Conservation (phyloP, 92 coral and sea anemone genomes). For the Parazoanthus atlanticus region DNA sequence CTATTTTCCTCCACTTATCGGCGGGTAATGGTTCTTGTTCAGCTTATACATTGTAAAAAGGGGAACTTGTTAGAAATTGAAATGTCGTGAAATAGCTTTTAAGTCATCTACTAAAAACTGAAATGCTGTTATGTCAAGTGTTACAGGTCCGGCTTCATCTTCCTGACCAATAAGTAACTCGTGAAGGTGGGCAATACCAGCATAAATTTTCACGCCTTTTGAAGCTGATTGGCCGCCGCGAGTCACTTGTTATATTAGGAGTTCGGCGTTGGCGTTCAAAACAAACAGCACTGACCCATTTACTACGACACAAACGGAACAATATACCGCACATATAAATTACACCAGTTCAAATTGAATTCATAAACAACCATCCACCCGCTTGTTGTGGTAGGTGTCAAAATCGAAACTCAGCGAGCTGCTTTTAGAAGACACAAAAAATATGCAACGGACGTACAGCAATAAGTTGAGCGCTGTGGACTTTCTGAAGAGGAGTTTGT, state of each 20-base stretch:
- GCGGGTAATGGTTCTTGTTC: no score
- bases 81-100: not conserved
- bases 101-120: not conserved
- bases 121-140: not conserved
- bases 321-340: slow-evolving; percentile 21
- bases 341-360: slow-evolving; percentile 15
- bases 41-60: not conserved
- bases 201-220: not conserved
- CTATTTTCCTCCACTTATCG: no score
- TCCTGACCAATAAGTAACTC: not conserved
- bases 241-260: slow-evolving; percentile 5
- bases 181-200: slow-evolving; percentile 3
- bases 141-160: not conserved
- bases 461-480: slow-evolving; percentile 21
- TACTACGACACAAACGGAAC: not conserved
- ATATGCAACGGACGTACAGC: slow-evolving; percentile 16
- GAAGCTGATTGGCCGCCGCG: slow-evolving; percentile 6
- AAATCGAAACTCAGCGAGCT: not conserved
- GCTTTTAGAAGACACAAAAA: not conserved
- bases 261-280: slow-evolving; percentile 27
- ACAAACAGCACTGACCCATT: not conserved
- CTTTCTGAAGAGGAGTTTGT: slow-evolving; percentile 16
- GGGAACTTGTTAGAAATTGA: not conserved
- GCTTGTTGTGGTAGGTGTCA: not conserved
- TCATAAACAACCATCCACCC: slow-evolving; percentile 35